Evolutionary conservation across 2,797 vertebrate species (phyloP).

Genomic region (Anniella stebbinsi): DNA sequence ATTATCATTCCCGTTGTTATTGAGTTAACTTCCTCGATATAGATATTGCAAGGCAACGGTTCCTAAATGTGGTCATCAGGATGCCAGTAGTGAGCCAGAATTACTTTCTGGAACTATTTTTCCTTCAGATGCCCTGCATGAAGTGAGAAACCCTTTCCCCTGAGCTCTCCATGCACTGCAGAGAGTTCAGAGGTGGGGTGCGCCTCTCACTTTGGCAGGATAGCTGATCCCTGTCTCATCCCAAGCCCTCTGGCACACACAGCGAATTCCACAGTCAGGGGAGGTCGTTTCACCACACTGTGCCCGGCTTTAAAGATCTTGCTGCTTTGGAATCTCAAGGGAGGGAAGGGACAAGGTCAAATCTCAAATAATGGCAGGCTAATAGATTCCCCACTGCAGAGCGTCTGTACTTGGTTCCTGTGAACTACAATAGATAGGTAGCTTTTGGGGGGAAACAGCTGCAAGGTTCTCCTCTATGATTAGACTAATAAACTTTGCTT

Average conservation of each 20-base stretch:
- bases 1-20: background rate
- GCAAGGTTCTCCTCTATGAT: slow-evolving; percentile 25
- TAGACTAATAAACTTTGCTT: background rate
- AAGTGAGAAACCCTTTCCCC: background rate
- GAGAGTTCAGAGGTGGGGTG: background rate
- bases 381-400: background rate
- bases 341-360: background rate
- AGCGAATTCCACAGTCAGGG: background rate
- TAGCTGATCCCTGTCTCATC: background rate
- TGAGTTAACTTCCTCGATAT: background rate
- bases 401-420: background rate
- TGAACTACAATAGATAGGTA: background rate
- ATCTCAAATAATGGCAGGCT: background rate
- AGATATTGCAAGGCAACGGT: background rate
- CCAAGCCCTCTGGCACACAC: background rate
- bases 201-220: background rate
- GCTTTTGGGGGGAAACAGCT: slow-evolving; percentile 22
- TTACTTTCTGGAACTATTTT: background rate
- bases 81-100: background rate
- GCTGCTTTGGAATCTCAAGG: background rate
- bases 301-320: background rate
- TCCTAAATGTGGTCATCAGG: background rate
- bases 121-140: background rate
- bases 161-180: background rate
- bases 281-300: background rate